Evolutionary conservation across 1,140 invertebrate genomes (phyloP).

Genomic region (Ylistrum balloti): DNA sequence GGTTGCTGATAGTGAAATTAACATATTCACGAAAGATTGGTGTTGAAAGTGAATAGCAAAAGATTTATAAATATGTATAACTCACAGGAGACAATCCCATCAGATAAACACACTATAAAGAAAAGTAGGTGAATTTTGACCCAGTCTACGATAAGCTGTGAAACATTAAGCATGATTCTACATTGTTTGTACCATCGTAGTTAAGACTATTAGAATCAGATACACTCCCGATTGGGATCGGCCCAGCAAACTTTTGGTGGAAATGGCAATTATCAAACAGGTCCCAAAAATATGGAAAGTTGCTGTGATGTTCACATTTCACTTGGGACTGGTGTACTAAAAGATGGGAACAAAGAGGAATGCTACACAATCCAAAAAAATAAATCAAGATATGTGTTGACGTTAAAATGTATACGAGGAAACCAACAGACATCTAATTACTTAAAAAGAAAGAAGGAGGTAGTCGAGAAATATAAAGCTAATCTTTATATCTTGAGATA

Average conservation of each 20-base stretch:
- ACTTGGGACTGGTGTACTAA: neutral
- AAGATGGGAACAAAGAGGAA: neutral
- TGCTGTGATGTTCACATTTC: neutral
- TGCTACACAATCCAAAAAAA: neutral
- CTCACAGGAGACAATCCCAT: neutral
- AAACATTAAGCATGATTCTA: neutral
- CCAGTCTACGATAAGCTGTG: neutral
- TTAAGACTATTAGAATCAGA: constrained; percentile 13
- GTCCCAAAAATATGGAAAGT: neutral
- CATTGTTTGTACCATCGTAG: neutral
- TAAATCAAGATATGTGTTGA: constrained; percentile 14
- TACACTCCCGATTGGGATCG: neutral
- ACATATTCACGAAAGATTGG: neutral
- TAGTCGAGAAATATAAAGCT: neutral
- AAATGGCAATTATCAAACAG: constrained; percentile 11
- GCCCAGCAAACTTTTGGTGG: neutral
- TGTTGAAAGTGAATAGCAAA: neutral
- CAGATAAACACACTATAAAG: constrained; percentile 10
- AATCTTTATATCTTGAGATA: constrained; percentile 14
- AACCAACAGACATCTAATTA: neutral
- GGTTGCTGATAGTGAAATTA: neutral
- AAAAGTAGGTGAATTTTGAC: neutral
- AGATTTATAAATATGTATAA: neutral
- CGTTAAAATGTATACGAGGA: neutral
- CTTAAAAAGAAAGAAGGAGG: neutral